Base-by-base conservation (phyloP, 2,888 invertebrate species). In the Arenicola marina region DNA sequence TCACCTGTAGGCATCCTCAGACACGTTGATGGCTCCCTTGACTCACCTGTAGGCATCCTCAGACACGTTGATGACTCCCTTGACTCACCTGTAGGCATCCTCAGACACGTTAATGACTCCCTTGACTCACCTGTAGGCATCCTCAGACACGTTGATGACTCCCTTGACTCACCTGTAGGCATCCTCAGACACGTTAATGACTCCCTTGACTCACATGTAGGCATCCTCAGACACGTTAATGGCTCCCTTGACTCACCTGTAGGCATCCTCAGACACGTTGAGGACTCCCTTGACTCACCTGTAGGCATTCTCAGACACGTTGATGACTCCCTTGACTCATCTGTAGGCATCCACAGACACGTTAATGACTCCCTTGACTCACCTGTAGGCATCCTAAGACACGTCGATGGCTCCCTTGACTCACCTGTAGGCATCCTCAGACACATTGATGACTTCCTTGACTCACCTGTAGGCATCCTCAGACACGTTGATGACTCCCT, bases 31-130 rank as follows among this genome's bases (percentile, higher is more conserved):
- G 75, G 88, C 89, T 28, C 94, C 95, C 18, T 91, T 90, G 55
- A 89, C 88, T 0, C 95, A 48, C 48, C 24, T 48, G 48, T 48
- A 53, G 11, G 29, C 29, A 11, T 34, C 92, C 81, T 93, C 92
- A 53, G 94, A 94, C 67, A 95, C 92, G 82, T 95, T 95, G 74
- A 95, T 94, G 75, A 88, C 89, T 28, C 94, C 95, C 18, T 91
- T 90, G 55, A 89, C 88, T 0, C 95, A 48, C 48, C 24, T 48
- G 48, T 48, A 53, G 11, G 29, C 29, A 11, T 34, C 92, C 81
- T 93, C 92, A 53, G 94, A 94, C 67, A 95, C 92, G 82, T 95
- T 95, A 74, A 95, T 94, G 75, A 88, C 89, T 28, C 94, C 95
- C 18, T 91, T 90, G 55, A 89, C 88, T 0, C 95, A 48, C 48